Conservation (phyloP, 2,888 invertebrate genomes). For the Acleris cristana region DNA sequence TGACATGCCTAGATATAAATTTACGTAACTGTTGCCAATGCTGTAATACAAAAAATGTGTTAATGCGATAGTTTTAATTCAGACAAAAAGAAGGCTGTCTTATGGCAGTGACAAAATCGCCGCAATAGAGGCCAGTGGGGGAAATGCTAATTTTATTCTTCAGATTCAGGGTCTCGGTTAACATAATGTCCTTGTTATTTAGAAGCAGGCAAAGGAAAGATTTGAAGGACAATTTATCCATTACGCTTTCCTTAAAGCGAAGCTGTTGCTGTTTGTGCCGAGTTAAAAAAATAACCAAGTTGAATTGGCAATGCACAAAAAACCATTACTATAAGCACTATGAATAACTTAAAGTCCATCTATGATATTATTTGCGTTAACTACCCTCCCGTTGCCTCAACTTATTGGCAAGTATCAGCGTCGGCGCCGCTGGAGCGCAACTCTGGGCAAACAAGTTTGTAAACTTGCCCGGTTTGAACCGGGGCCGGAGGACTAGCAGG, state of each 20-base stretch:
- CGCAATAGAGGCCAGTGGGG: slow-evolving; percentile 27
- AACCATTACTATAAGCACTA: too few species aligned
- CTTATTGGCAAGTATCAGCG: slow-evolving; percentile 6
- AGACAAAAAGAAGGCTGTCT: slow-evolving; percentile 13
- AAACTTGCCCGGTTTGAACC: slow-evolving; percentile 47
- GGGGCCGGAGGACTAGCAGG: slow-evolving; percentile 41
- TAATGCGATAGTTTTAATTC: slow-evolving; percentile 26
- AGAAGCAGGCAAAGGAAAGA: slow-evolving; percentile 10
- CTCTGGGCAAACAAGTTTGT: slow-evolving; percentile 53
- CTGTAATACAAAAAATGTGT: slow-evolving; percentile 17
- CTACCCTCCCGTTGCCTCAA: background rate
- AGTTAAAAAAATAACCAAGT: background rate
- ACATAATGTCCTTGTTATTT: slow-evolving; percentile 34
- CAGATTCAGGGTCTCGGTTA: slow-evolving; percentile 29
- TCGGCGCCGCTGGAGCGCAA: slow-evolving; percentile 16
- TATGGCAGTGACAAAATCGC: slow-evolving; percentile 27
- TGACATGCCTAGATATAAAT: too few species aligned
- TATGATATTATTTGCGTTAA: slow-evolving; percentile 1
- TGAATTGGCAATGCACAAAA: background rate
- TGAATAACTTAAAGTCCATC: too few species aligned
- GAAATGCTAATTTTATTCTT: slow-evolving; percentile 32
- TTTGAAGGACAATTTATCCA: slow-evolving; percentile 4
- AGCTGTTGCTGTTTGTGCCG: background rate
- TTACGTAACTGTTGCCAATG: too few species aligned
- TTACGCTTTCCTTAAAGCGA: background rate